Conservation (phyloP, 2,888 invertebrate species). For the Ramazzottius varieornatus region DNA sequence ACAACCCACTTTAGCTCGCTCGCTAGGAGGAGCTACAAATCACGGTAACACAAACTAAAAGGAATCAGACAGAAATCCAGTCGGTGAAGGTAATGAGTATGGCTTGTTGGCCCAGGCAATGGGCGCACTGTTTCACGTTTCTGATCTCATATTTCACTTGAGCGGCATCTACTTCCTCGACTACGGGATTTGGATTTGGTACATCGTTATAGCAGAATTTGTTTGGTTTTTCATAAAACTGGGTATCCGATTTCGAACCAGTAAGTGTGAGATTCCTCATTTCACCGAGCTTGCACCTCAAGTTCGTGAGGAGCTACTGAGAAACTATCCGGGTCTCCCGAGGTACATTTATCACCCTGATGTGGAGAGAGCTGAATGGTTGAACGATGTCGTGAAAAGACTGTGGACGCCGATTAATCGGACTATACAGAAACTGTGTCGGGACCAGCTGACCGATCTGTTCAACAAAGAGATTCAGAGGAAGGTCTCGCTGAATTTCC, state of each 20-base stretch:
- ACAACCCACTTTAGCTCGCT: no score
- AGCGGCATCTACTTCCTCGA: not conserved
- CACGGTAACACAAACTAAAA: no score
- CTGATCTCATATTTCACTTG: not conserved
- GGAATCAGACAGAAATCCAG: no score
- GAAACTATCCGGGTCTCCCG: not conserved
- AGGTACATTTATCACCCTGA: not conserved
- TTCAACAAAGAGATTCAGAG: not conserved
- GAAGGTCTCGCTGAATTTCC: not conserved
- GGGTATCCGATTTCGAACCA: no score
- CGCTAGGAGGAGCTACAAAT: no score
- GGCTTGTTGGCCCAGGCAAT: not conserved
- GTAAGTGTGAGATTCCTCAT: no score
- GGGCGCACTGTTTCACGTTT: not conserved
- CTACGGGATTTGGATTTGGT: no score
- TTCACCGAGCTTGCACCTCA: no score
- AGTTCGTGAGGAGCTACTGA: no score
- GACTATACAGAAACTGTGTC: not conserved
- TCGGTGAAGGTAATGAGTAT: no score
- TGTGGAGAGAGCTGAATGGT: not conserved
- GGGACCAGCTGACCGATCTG: not conserved
- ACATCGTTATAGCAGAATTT: no score
- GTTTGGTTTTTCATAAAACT: no score
- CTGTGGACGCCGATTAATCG: slow-evolving; percentile 1
- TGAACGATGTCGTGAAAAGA: not conserved